Base-by-base conservation (phyloP, 1,140 invertebrate species). In the Hypsibius dujardini region DNA sequence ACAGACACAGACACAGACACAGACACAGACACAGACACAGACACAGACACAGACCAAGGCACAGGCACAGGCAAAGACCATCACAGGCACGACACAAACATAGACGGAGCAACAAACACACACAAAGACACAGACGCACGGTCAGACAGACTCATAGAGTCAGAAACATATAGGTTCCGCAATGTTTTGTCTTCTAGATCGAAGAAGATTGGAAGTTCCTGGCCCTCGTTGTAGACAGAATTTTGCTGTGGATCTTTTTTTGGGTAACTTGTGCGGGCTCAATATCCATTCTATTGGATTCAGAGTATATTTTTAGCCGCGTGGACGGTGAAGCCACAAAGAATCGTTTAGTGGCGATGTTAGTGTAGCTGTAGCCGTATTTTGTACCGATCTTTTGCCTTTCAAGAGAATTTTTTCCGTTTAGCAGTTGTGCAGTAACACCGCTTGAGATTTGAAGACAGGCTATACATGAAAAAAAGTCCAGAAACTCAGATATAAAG, bases 131-230 rank as follows among this genome's bases (percentile, higher is more conserved):
- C n/a, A n/a, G n/a, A n/a, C n/a, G n/a, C n/a, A n/a, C n/a, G n/a
- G n/a, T n/a, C n/a, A n/a, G n/a, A n/a, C n/a, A n/a, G n/a, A n/a
- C n/a, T n/a, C n/a, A n/a, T n/a, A n/a, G n/a, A n/a, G n/a, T n/a
- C n/a, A n/a, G n/a, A n/a, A n/a, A n/a, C n/a, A n/a, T n/a, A n/a
- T n/a, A n/a, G n/a, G n/a, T n/a, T n/a, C n/a, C n/a, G n/a, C n/a
- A n/a, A n/a, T n/a, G n/a, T 7, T 67, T 7, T 67, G 12, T 67
- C 42, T 42, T 84, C 46, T 79, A 96, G 92, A 92, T 93, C 72
- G 86, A 92, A 72, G 93, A 96, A 81, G 95, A 99, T 81, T 99
- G 95, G 95, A 98, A 97, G 78, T 99, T 96, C 79, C 92, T 98
- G 2, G 94, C 95, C 47, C 95, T 97, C 90, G 95, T 98, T 47